Conservation (phyloP, 2,797 vertebrate genomes). For the Mallotus villosus region DNA sequence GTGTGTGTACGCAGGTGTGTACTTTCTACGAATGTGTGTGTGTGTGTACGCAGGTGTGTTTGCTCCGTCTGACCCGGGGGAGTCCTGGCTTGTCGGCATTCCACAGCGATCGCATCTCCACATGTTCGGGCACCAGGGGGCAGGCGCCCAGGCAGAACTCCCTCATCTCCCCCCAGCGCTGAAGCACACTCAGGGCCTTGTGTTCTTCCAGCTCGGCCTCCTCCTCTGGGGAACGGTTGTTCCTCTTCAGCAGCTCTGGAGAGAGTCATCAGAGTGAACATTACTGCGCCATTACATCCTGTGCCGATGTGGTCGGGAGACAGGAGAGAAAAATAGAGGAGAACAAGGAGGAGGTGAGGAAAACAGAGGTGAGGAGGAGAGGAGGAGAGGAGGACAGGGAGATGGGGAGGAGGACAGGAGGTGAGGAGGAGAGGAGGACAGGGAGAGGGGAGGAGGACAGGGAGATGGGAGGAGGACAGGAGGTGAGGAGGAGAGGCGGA, state of each 20-base stretch:
- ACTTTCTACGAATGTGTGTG: not conserved
- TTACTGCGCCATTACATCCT: no score
- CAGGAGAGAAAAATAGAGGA: not conserved
- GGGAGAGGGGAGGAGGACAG: not conserved
- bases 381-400: no score
- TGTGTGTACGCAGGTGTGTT: not conserved
- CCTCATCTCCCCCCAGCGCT: constrained; percentile 88
- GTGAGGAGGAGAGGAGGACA: no score
- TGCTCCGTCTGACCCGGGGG: constrained; percentile 77
- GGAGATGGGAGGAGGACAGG: not conserved
- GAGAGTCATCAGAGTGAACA: not conserved
- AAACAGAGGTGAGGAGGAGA: no score
- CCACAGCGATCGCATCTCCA: constrained; percentile 85
- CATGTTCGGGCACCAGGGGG: constrained; percentile 87
- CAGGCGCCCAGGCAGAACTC: constrained; percentile 77
- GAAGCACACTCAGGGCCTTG: constrained; percentile 84
- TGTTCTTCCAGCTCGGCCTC: constrained; percentile 80
- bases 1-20: no score
- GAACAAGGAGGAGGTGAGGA: no score
- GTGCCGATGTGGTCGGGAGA: not conserved
- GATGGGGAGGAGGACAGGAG: no score
- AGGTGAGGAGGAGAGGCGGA: not conserved
- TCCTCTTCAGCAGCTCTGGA: constrained; percentile 74
- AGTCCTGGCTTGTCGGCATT: constrained; percentile 81
- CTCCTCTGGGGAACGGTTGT: constrained; percentile 66